Evolutionary conservation across 1,140 invertebrate species (phyloP).

Genomic region (Drosophila bifasciata): DNA sequence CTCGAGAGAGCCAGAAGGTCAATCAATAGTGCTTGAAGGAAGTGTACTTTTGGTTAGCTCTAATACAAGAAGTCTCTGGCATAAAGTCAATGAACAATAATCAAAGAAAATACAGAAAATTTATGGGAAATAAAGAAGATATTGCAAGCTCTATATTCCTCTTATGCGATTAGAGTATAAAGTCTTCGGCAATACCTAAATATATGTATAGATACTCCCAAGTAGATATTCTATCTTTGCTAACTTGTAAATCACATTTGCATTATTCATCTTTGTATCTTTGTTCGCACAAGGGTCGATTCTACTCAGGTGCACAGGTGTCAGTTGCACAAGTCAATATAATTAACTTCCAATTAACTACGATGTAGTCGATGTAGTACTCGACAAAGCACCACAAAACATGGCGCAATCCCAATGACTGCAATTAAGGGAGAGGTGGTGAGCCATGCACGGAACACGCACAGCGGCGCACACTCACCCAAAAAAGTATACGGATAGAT

Average conservation of each 20-base stretch:
- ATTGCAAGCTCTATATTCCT: neutral
- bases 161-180: conserved; percentile 13
- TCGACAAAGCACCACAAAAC: conserved; percentile 10
- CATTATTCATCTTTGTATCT: conserved; percentile 13
- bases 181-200: neutral
- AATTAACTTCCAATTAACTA: conserved; percentile 52
- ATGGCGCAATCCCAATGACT: conserved; percentile 47
- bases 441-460: conserved; percentile 23
- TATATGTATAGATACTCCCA: neutral
- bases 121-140: no score
- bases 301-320: conserved; percentile 45
- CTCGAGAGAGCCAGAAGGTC: conserved; percentile 33
- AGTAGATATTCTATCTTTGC: neutral
- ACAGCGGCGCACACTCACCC: conserved; percentile 32
- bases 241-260: conserved; percentile 13
- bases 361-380: conserved; percentile 33
- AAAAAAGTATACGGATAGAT: conserved; percentile 22
- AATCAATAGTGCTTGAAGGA: conserved; percentile 33
- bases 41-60: conserved; percentile 7
- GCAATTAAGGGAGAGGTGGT: conserved; percentile 45
- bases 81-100: no score
- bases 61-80: neutral
- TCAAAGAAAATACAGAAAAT: neutral
- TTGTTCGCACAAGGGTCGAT: neutral
- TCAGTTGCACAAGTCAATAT: conserved; percentile 58